Conservation (phyloP, 1,140 invertebrate genomes). For the Halesus radiatus region DNA sequence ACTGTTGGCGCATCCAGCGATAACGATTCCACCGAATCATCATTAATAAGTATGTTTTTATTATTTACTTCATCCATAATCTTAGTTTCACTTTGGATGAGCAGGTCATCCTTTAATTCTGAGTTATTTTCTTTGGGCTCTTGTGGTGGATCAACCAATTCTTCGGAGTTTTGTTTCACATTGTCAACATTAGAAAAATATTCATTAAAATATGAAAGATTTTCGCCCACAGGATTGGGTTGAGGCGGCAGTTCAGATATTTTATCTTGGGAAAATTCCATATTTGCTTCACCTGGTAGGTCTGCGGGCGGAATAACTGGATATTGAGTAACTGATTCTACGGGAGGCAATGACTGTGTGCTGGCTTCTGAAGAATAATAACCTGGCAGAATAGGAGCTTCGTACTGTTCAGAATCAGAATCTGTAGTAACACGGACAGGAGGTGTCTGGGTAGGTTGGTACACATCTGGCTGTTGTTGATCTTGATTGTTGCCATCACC, state of each 20-base stretch:
- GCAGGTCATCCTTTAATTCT: slow-evolving; percentile 5
- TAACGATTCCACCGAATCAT: neutral
- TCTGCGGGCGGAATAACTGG: neutral
- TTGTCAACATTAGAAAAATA: neutral
- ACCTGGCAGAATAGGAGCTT: neutral
- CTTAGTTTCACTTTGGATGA: neutral
- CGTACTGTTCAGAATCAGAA: neutral
- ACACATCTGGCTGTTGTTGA: neutral
- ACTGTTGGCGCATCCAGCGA: neutral
- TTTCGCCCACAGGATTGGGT: neutral
- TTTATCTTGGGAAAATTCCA: neutral
- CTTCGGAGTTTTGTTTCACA: neutral
- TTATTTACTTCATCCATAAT: slow-evolving; percentile 5
- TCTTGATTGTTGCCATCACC: neutral
- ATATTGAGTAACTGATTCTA: neutral
- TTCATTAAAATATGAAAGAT: slow-evolving; percentile 3
- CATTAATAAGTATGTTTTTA: neutral
- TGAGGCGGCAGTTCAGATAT: neutral
- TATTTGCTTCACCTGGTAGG: neutral
- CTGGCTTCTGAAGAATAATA: neutral
- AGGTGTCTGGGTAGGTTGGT: neutral
- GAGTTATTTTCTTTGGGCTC: slow-evolving; percentile 15
- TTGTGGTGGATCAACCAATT: neutral
- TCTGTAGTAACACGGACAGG: neutral
- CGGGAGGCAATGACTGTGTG: neutral